Conservation (phyloP, 2,888 invertebrate species). For the Sceliomorpha sp. region DNA sequence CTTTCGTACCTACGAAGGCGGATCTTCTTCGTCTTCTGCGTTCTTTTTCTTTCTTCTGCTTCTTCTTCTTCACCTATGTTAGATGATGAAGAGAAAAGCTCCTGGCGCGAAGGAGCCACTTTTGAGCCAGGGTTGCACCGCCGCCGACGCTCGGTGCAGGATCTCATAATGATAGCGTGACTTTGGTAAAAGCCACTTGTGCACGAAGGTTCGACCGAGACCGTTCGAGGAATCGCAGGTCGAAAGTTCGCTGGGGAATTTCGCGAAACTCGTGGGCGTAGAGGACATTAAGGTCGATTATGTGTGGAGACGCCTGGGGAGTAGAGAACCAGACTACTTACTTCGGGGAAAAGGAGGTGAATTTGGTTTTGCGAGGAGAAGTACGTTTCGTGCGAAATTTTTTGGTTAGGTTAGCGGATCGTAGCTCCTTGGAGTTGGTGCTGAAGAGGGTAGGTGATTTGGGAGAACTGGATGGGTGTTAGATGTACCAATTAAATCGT, state of each 20-base stretch:
- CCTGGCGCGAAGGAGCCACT: constrained; percentile 15
- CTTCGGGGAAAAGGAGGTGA: constrained; percentile 14
- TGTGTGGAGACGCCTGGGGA: constrained; percentile 38
- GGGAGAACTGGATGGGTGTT: too few relatives aligned
- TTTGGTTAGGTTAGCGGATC: neutral
- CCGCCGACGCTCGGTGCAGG: constrained; percentile 24
- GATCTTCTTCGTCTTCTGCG: too few relatives aligned
- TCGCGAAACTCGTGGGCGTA: constrained; percentile 53
- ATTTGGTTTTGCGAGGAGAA: neutral
- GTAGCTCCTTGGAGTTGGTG: too few relatives aligned
- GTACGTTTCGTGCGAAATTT: too few relatives aligned
- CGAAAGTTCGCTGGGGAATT: constrained; percentile 49
- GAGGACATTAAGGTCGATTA: constrained; percentile 55
- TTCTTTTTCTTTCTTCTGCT: too few relatives aligned
- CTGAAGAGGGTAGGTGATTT: too few relatives aligned
- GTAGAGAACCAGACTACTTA: constrained; percentile 43
- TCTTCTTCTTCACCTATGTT: too few relatives aligned
- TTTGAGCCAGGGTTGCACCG: too few relatives aligned
- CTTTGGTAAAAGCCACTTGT: constrained; percentile 12
- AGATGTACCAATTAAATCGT: too few relatives aligned
- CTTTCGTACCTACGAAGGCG: neutral
- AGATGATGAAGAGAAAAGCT: too few relatives aligned
- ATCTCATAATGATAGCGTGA: constrained; percentile 46
- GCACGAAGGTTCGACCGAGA: constrained; percentile 16
- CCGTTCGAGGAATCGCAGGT: constrained; percentile 52